phyloP scores from a whole-genome alignment of 2,888 invertebrate genomes.

The Papilio gigon region DNA sequence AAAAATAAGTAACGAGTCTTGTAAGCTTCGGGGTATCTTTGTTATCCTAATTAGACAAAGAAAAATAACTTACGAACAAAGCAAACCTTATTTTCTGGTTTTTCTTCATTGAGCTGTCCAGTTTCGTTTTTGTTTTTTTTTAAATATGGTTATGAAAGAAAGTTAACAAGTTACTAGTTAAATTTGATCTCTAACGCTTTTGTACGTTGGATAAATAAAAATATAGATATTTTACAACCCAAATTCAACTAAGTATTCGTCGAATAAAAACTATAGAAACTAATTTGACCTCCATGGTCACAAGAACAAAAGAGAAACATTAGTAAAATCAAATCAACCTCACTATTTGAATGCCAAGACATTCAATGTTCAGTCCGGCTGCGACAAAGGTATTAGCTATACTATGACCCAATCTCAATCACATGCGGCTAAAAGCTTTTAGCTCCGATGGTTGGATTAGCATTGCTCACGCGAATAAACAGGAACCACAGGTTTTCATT shows the following conservation, averaged over 20 bases:
- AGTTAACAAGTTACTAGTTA: neutral
- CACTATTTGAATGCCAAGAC: neutral
- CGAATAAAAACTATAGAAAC: neutral
- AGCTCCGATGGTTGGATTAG: constrained; percentile 20
- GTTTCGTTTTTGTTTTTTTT: neutral
- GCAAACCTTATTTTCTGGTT: neutral
- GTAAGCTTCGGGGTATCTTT: constrained; percentile 11
- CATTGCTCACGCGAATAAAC: neutral
- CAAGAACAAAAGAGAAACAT: neutral
- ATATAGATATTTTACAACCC: neutral
- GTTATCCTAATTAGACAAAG: neutral
- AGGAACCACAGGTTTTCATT: neutral
- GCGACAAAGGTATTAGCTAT: constrained; percentile 2
- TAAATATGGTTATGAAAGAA: neutral
- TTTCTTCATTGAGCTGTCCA: neutral
- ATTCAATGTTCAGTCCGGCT: neutral
- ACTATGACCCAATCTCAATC: constrained; percentile 14
- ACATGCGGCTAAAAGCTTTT: constrained; percentile 18
- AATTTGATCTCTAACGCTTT: neutral
- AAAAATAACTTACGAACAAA: neutral
- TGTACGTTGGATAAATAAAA: neutral
- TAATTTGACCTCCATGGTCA: neutral
- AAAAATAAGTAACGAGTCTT: no score
- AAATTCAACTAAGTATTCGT: neutral
- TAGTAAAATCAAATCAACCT: neutral